Evolutionary conservation across 2,113 vertebrate species (phyloP).

Genomic region (Piaya cayana): DNA sequence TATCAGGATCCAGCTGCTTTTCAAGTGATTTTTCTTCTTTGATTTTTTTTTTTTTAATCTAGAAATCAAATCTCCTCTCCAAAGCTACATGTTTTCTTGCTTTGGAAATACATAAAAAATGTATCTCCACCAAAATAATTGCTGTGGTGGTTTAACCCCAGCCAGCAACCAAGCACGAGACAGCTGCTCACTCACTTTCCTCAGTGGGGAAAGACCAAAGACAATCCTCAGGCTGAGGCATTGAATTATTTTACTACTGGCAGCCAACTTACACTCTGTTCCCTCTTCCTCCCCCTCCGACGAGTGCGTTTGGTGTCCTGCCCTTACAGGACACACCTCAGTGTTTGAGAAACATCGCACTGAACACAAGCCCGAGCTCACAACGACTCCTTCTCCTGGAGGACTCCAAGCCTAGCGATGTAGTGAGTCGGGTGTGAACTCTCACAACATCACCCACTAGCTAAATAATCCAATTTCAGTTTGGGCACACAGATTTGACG

Average conservation of each 20-base stretch:
- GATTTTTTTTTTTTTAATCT: neutral
- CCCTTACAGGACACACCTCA: neutral
- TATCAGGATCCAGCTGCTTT: neutral
- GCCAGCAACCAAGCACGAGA: too few relatives aligned
- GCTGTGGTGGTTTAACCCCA: too few relatives aligned
- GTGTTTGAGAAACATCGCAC: neutral
- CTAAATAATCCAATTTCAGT: slow-evolving; percentile 25
- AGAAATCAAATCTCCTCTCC: neutral
- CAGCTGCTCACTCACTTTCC: too few relatives aligned
- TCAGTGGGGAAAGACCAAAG: neutral
- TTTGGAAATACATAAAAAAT: neutral
- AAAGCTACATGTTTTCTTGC: neutral
- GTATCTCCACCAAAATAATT: neutral
- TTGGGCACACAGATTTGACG: neutral
- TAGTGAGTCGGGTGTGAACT: slow-evolving; percentile 25
- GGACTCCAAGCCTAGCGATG: neutral
- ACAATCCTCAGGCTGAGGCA: neutral
- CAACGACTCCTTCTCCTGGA: neutral
- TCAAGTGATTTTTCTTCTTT: neutral
- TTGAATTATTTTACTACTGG: neutral
- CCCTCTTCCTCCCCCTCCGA: neutral
- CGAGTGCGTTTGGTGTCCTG: neutral
- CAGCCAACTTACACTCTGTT: neutral
- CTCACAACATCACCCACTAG: neutral
- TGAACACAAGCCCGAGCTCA: neutral